Evolutionary conservation across 2,113 vertebrate genomes (phyloP), one percentile per base, ranked within the genome.

Genomic region (Synchiropus splendidus): DNA sequence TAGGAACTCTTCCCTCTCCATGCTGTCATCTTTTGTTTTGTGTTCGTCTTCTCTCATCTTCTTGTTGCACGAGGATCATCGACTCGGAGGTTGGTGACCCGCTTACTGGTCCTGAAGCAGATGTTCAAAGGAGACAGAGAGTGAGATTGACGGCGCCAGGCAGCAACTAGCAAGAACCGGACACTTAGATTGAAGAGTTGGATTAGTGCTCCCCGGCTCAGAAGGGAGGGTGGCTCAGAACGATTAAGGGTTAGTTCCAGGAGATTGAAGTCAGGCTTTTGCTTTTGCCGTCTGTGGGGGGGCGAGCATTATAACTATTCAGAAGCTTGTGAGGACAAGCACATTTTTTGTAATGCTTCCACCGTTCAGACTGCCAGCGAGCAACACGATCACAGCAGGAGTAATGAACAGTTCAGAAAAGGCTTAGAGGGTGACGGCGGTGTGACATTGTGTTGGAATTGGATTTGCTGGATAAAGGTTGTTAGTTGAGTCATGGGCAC

Each of bases 51-150:
- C 33, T 35, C 32, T 33, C 12, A 15, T 41, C 2, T 3, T 52
- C 31, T 16, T n/a, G 13, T 27, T 18, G n/a, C 31, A 13, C 4
- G 14, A 51, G 31, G 35, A 46, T 72, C 53, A 53, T 33, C 53
- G 49, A 38, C 32, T 35, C 45, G 36, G 45, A 69, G 61, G 64
- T 61, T 34, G 12, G 15, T 44, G 59, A 69, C 64, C 75, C 4
- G 60, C 63, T 74, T 62, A 64, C 36, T 41, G 11, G 18, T 41
- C 42, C 38, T 45, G n/a, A 31, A 68, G 51, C 80, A 82, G 77
- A 75, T 82, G 79, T 75, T 75, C 33, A 27, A 45, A n/a, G n/a
- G n/a, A n/a, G n/a, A n/a, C n/a, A n/a, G 35, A 41, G 39, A 18
- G 48, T 44, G 36, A 10, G 31, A 12, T 35, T 52, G 2, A 14